Conservation (phyloP, 1,140 invertebrate genomes). For the Drosophila navojoa region DNA sequence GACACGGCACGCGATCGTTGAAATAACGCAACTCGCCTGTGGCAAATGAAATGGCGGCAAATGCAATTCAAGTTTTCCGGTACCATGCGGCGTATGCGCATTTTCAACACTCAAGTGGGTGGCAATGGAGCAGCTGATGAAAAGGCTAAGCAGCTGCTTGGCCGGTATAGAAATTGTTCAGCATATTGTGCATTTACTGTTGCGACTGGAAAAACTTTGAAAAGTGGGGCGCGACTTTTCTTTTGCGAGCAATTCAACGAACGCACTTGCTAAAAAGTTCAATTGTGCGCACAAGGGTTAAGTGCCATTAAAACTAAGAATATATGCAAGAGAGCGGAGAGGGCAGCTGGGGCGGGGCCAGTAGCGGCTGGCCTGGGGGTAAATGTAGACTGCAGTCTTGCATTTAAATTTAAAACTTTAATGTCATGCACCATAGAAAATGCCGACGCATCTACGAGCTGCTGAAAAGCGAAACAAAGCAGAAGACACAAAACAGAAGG, state of each 20-base stretch:
- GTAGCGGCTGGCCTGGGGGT: not conserved
- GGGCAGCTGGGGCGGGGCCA: not conserved
- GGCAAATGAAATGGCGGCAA: slow-evolving; percentile 25
- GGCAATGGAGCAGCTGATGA: slow-evolving; percentile 20
- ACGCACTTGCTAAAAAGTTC: slow-evolving; percentile 73
- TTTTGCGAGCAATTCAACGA: slow-evolving; percentile 48
- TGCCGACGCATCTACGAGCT: slow-evolving; percentile 60
- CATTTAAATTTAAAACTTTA: slow-evolving; percentile 80
- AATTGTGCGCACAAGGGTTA: slow-evolving; percentile 56
- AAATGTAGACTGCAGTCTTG: slow-evolving; percentile 49
- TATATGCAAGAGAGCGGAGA: not conserved
- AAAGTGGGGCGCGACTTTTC: slow-evolving; percentile 60
- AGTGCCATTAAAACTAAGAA: slow-evolving; percentile 40
- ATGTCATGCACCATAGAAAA: slow-evolving; percentile 75
- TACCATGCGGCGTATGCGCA: slow-evolving; percentile 60
- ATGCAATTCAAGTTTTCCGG: slow-evolving; percentile 53
- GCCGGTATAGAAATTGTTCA: not conserved
- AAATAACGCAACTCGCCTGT: slow-evolving; percentile 19
- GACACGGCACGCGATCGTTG: slow-evolving; percentile 57
- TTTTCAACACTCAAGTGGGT: slow-evolving; percentile 46
- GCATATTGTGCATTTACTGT: slow-evolving; percentile 1
- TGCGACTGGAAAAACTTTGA: slow-evolving; percentile 15
- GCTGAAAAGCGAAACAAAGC: slow-evolving; percentile 39
- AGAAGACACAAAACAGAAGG: slow-evolving; percentile 22
- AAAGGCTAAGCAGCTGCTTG: slow-evolving; percentile 11